These are phyloP conservation scores for Melinopterus prodromus DNA, from an alignment of 2,888 invertebrate genomes.

Conservation along the genomic window DNA sequence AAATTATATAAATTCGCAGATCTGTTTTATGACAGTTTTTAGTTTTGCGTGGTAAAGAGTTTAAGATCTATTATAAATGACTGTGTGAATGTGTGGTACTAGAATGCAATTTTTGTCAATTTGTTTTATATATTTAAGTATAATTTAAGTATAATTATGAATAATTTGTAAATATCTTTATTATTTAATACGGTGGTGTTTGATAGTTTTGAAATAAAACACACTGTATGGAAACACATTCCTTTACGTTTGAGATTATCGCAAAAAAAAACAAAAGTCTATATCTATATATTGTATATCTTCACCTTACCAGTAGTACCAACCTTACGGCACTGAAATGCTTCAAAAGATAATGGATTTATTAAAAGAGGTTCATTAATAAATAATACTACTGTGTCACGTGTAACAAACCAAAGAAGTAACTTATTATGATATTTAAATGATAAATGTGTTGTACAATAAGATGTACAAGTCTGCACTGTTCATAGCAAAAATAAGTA, in stretches of 20 bases:
- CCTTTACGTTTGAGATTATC: background rate
- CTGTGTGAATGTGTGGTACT: background rate
- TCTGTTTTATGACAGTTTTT: background rate
- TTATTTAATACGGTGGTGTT: background rate
- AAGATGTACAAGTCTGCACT: background rate
- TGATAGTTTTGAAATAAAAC: background rate
- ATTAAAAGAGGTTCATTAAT: background rate
- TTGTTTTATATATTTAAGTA: background rate
- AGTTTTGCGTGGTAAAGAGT: background rate
- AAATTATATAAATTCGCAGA: background rate
- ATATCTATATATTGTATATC: background rate
- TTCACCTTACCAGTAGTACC: background rate
- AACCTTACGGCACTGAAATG: background rate
- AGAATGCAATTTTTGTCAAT: background rate
- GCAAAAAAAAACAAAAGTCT: background rate
- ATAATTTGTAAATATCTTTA: background rate
- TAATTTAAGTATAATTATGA: background rate
- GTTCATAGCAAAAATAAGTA: background rate
- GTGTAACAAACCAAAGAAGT: background rate
- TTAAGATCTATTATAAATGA: background rate
- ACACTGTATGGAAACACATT: background rate
- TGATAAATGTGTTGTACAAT: background rate
- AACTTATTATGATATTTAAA: background rate
- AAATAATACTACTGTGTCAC: background rate
- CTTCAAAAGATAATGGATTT: background rate